Conservation (phyloP, 2,888 invertebrate species). For the Ptilodon capucinus region DNA sequence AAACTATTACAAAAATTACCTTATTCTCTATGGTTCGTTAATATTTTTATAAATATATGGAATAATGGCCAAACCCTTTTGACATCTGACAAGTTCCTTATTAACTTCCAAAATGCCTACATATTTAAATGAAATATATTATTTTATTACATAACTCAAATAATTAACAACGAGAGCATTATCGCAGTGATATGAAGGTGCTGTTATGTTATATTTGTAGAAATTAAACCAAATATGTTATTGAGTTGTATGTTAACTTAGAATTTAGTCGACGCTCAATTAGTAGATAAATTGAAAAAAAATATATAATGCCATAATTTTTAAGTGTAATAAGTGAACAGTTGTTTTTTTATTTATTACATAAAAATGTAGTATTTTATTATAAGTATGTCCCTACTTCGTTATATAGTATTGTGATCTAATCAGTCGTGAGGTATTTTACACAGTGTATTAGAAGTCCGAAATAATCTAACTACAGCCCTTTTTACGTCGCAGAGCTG, state of each 20-base stretch:
- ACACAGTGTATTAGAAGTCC: too few species aligned
- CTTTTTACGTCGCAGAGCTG: too few species aligned
- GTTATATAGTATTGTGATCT: too few species aligned
- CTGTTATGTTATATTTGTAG: constrained; percentile 66
- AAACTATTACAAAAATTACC: constrained; percentile 7
- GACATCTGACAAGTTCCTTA: constrained; percentile 28
- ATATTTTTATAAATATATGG: constrained; percentile 2
- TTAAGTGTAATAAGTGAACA: constrained; percentile 36
- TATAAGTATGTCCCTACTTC: too few species aligned
- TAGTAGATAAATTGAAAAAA: constrained; percentile 37
- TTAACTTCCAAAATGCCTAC: neutral
- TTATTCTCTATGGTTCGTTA: constrained; percentile 16
- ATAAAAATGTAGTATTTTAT: too few species aligned
- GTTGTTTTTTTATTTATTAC: too few species aligned
- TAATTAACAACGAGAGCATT: constrained; percentile 53
- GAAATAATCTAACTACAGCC: too few species aligned
- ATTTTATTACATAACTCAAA: constrained; percentile 1
- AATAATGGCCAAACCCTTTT: constrained; percentile 19
- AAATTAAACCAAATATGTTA: constrained; percentile 71
- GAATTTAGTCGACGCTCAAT: constrained; percentile 55
- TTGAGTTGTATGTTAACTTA: constrained; percentile 47
- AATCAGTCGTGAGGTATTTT: too few species aligned
- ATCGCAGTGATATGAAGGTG: constrained; percentile 68
- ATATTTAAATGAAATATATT: neutral
- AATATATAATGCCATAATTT: constrained; percentile 58